Evolutionary conservation across 2,888 invertebrate species (phyloP).

Genomic region (Steinernema hermaphroditum): DNA sequence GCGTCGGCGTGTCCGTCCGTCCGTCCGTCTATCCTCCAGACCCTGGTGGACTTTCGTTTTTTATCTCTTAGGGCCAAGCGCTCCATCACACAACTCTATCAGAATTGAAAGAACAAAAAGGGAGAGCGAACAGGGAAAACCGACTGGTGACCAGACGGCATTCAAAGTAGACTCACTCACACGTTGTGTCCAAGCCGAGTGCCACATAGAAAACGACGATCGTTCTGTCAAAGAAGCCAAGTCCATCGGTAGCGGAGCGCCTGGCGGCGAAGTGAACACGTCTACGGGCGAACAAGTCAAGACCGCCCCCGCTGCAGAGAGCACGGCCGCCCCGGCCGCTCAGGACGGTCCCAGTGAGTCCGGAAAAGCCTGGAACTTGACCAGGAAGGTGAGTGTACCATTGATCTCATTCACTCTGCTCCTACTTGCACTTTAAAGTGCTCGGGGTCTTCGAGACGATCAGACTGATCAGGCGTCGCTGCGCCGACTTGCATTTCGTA

Average conservation of each 20-base stretch:
- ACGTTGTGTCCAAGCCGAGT: neutral
- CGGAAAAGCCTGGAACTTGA: neutral
- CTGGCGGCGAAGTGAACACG: too few relatives aligned
- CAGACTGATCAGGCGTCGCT: neutral
- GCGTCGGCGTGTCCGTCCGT: neutral
- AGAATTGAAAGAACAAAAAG: neutral
- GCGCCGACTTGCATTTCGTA: neutral
- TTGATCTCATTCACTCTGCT: neutral
- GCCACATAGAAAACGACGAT: slow-evolving; percentile 1
- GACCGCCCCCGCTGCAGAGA: neutral
- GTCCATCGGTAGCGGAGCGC: too few relatives aligned
- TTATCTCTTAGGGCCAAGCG: slow-evolving; percentile 24
- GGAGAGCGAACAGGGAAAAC: slow-evolving; percentile 11
- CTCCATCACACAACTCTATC: neutral
- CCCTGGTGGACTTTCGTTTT: slow-evolving; percentile 1
- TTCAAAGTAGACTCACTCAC: neutral
- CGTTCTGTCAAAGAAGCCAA: neutral
- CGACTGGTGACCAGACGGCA: neutral
- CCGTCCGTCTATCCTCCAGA: neutral
- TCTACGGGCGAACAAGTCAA: too few relatives aligned
- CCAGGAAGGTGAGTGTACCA: neutral
- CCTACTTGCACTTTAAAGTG: slow-evolving; percentile 2
- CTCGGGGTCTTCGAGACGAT: neutral
- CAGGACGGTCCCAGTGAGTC: neutral
- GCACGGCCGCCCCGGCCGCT: neutral